phyloP scores from a whole-genome alignment of 2,113 vertebrate species.

The Nannobrachium achirus region DNA sequence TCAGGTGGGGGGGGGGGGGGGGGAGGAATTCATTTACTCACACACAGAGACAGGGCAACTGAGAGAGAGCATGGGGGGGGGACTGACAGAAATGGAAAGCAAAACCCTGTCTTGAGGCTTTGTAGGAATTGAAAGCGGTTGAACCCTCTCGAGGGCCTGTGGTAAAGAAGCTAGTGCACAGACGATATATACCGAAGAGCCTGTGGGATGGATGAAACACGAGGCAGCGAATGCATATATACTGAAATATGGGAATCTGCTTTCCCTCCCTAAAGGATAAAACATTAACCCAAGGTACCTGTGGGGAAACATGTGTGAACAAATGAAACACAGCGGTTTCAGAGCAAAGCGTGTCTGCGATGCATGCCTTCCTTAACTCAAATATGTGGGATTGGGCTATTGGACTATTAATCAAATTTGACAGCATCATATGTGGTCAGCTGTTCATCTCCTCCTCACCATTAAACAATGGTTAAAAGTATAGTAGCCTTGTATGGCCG shows the following conservation, averaged over 20 bases:
- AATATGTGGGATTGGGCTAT: too few species aligned
- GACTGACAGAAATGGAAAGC: slow-evolving; percentile 60
- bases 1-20: too few species aligned
- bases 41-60: slow-evolving; percentile 54
- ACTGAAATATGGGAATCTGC: slow-evolving; percentile 22
- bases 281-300: slow-evolving; percentile 11
- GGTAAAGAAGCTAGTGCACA: slow-evolving; percentile 30
- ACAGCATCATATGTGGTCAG: too few species aligned
- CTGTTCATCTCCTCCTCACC: too few species aligned
- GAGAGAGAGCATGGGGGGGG: slow-evolving; percentile 40
- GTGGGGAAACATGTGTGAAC: neutral
- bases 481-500: too few species aligned
- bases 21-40: slow-evolving; percentile 73
- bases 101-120: slow-evolving; percentile 66
- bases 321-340: slow-evolving; percentile 1
- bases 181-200: slow-evolving; percentile 26
- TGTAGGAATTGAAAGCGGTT: slow-evolving; percentile 61
- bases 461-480: too few species aligned
- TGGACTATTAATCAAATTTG: too few species aligned
- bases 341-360: too few species aligned
- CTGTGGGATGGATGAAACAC: slow-evolving; percentile 26
- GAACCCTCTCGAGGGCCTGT: slow-evolving; percentile 61
- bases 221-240: slow-evolving; percentile 21
- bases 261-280: slow-evolving; percentile 17
- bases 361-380: too few species aligned